Base-by-base conservation (phyloP, 1,140 invertebrate genomes). In the Ptiloglossa arizonensis region DNA sequence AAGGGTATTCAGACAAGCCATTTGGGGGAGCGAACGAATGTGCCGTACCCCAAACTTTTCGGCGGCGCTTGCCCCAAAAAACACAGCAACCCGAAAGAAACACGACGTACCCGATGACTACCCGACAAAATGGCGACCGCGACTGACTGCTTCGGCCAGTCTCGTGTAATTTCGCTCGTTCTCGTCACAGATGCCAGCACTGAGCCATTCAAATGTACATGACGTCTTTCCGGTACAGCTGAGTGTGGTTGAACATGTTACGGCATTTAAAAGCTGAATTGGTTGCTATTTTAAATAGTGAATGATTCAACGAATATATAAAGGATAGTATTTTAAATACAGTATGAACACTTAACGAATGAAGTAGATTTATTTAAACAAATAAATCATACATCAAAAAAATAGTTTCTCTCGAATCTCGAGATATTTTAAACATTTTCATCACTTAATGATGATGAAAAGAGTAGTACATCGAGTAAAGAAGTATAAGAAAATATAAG, bases 1-100 rank as follows among this genome's bases (percentile, higher is more conserved):
- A 87, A 99, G 94, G 86, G 97, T 98, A 93, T 98, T 98, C 94
- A 99, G 94, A 95, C 98, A 99, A 94, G 98, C 98, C 98, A 99
- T 99, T 94, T 94, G 94, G 90, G 88, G 83, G 63, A 71, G 80
- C 86, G 79, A 54, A 69, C 81, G 71, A 60, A 56, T 50, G 52
- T 50, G 63, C 71, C 35, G 63, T 75, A 50, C 75, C 72, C 64
- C 81, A 72, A 83, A 75, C 72, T 70, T 72, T 54, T 79, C 64
- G 71, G 71, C 50, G 52, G n/a, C 77, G 48, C 71, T 59, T 60
- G 57, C 62, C 60, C 63, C 46, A 78, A 81, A 78, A 86, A 76
- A 75, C 57, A 82, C 83, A 68, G 64, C 71, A 70, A 74, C 77
- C 66, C 76, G 81, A 78, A 75, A 78, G 82, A 86, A 79, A 86